Percentiles rank a stretch among this genome's conserved stretches.
Evolutionary conservation across 2,888 invertebrate genomes (phyloP).

Genomic region (Teinopalpus imperialis): DNA sequence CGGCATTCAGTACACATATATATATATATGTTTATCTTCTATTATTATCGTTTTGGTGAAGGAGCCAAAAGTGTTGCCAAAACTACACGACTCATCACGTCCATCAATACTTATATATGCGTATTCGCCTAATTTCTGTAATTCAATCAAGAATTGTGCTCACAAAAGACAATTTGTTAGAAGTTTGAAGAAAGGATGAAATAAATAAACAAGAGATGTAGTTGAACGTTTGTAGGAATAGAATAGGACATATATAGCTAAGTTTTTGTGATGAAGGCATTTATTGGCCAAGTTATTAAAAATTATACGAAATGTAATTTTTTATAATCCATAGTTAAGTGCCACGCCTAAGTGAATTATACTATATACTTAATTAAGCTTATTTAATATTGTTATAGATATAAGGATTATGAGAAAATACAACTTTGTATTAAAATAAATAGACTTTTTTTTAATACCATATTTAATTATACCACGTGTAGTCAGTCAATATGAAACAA

Average conservation of each 20-base stretch:
- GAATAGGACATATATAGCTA: slow-evolving; percentile 41
- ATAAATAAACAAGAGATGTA: slow-evolving; percentile 49
- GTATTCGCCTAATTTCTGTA: slow-evolving; percentile 40
- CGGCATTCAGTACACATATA: no score
- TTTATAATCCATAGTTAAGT: slow-evolving; percentile 73
- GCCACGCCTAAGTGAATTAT: slow-evolving; percentile 74
- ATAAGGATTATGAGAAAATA: slow-evolving; percentile 65
- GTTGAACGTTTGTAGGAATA: slow-evolving; percentile 40
- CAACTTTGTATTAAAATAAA: slow-evolving; percentile 54
- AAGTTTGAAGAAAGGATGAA: slow-evolving; percentile 41
- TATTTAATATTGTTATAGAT: slow-evolving; percentile 75
- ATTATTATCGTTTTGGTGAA: slow-evolving; percentile 61
- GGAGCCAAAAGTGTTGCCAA: slow-evolving; percentile 78
- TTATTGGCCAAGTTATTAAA: slow-evolving; percentile 73
- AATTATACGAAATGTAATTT: slow-evolving; percentile 63
- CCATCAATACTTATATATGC: slow-evolving; percentile 40
- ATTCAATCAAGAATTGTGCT: slow-evolving; percentile 58
- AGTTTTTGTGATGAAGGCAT: slow-evolving; percentile 72
- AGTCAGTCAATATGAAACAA: no score
- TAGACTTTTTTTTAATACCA: slow-evolving; percentile 30
- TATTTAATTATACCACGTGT: no score
- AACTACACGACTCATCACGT: slow-evolving; percentile 58
- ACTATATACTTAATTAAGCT: slow-evolving; percentile 61
- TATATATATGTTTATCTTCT: slow-evolving; percentile 31
- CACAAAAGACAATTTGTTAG: slow-evolving; percentile 74